Conservation (phyloP, 2,888 invertebrate species). For the Oasisia sp. region DNA sequence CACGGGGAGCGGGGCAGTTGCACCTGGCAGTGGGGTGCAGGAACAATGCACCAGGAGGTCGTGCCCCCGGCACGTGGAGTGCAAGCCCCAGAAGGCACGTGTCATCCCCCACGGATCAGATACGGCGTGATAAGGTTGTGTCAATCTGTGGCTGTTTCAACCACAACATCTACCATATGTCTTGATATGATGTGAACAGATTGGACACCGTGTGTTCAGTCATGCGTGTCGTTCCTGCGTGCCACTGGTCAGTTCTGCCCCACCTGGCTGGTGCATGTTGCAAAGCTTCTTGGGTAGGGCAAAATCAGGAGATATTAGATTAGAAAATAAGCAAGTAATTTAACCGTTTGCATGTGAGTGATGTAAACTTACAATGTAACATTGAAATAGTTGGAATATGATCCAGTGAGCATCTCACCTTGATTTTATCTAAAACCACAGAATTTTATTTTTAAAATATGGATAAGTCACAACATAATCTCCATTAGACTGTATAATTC, state of each 20-base stretch:
- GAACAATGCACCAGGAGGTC: neutral
- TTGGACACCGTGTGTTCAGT: neutral
- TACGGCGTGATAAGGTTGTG: neutral
- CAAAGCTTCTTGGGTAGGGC: neutral
- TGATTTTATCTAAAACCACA: too few species aligned
- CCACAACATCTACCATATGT: neutral
- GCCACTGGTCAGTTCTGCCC: neutral
- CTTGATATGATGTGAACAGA: neutral
- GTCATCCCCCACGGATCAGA: neutral
- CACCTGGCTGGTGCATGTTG: neutral
- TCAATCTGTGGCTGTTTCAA: neutral
- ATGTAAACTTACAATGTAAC: too few species aligned
- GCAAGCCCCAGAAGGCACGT: neutral
- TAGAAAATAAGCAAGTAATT: too few species aligned
- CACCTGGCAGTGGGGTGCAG: neutral
- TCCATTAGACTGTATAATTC: too few species aligned
- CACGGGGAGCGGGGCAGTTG: neutral
- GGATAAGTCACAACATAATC: too few species aligned
- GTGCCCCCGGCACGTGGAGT: neutral
- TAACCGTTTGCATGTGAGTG: too few species aligned
- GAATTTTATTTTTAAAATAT: too few species aligned
- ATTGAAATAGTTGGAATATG: too few species aligned
- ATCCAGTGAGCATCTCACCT: too few species aligned
- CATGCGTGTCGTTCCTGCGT: neutral
- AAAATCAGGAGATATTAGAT: neutral